Evolutionary conservation across 2,113 vertebrate genomes (phyloP).

Genomic region (Porphyrio hochstetteri): DNA sequence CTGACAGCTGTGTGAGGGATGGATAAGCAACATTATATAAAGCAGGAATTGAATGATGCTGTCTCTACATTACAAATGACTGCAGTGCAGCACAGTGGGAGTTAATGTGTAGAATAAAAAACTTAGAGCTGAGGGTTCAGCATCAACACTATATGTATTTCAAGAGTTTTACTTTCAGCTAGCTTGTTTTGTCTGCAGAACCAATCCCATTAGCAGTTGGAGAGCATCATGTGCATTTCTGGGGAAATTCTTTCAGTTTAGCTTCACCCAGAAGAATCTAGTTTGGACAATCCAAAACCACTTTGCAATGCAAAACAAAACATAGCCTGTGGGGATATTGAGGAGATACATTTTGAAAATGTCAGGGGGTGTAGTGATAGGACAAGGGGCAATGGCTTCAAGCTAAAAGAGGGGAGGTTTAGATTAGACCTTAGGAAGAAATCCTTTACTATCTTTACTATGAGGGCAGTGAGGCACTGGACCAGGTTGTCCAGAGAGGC

Average conservation of each 20-base stretch:
- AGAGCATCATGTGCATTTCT: neutral
- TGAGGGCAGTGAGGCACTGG: too few species aligned
- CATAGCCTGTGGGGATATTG: neutral
- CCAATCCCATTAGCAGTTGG: neutral
- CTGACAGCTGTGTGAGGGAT: neutral
- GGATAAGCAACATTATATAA: neutral
- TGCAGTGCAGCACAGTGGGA: neutral
- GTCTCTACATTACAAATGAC: neutral
- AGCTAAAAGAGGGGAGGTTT: too few species aligned
- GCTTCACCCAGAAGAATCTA: neutral
- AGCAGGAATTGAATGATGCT: neutral
- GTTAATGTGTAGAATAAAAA: neutral
- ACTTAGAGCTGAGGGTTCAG: neutral
- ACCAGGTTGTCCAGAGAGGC: too few species aligned
- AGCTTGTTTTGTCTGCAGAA: neutral
- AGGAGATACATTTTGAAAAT: neutral
- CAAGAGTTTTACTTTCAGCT: neutral
- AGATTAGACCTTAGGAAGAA: too few species aligned
- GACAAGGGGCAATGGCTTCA: too few species aligned
- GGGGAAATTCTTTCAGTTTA: neutral
- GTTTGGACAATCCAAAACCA: neutral
- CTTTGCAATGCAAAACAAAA: neutral
- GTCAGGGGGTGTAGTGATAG: too few species aligned
- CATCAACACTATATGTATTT: neutral
- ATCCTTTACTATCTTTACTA: too few species aligned